Evolutionary conservation across 2,113 vertebrate species (phyloP).

Genomic region (Macrotus californicus): DNA sequence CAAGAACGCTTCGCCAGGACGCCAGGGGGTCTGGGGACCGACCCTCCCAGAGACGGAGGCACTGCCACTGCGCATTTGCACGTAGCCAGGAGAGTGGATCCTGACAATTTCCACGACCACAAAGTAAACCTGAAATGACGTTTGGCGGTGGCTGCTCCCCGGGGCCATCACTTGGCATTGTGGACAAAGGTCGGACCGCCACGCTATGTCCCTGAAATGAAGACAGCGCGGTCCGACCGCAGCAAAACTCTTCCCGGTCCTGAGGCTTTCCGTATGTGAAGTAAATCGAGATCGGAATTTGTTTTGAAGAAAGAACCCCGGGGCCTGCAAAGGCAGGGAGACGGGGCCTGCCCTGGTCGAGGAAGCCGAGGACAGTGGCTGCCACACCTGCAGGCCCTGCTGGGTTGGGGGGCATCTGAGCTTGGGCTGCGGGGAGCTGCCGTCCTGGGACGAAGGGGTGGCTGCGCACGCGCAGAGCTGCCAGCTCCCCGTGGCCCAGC

Average conservation of each 20-base stretch:
- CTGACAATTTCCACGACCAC: not conserved
- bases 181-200: accelerated
- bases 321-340: not conserved
- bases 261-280: not conserved
- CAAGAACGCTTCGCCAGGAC: not conserved
- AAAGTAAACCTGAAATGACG: not conserved
- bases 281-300: not conserved
- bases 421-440: accelerated
- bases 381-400: accelerated
- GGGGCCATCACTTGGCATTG: not conserved
- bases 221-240: not conserved
- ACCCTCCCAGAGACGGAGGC: not conserved
- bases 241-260: not conserved
- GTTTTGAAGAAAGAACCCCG: too few species aligned
- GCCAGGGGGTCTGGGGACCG: not conserved
- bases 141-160: not conserved
- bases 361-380: not conserved
- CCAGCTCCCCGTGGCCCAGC: not conserved
- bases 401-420: not conserved
- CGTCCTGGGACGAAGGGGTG: accelerated
- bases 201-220: not conserved
- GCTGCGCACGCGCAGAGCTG: not conserved
- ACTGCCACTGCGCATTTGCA: accelerated
- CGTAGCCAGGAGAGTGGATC: not conserved
- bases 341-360: not conserved